Conservation (phyloP, 35 echinoderm and acorn worm species). For the Apostichopus japonicus region DNA sequence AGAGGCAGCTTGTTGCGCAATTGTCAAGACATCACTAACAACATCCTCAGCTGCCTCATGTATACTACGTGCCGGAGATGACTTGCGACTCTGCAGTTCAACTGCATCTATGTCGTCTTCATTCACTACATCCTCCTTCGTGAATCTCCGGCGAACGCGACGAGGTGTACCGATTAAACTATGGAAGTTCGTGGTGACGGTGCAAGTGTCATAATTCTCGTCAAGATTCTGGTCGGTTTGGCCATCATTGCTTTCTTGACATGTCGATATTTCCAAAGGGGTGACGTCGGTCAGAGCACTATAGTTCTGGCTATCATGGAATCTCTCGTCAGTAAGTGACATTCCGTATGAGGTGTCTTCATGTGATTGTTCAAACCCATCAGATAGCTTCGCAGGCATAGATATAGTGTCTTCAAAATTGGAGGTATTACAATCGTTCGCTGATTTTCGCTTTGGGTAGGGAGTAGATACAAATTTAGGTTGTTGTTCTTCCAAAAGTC, state of each 20-base stretch:
- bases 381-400: not conserved
- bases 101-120: not conserved
- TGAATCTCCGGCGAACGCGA: not conserved
- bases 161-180: too few relatives aligned
- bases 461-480: constrained; percentile 39
- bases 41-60: constrained; percentile 1
- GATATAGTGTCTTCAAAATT: not conserved
- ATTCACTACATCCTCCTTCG: not conserved
- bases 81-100: not conserved
- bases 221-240: not conserved
- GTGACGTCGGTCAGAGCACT: not conserved
- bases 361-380: not conserved
- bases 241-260: not conserved
- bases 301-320: not conserved
- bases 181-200: too few relatives aligned
- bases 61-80: not conserved
- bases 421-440: not conserved
- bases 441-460: not conserved
- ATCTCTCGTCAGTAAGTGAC: not conserved
- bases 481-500: not conserved
- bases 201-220: too few relatives aligned
- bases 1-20: not conserved
- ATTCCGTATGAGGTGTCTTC: not conserved
- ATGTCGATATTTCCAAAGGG: not conserved
- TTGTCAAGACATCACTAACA: constrained; percentile 14